Percentiles rank a stretch among this genome's conserved stretches.
These are phyloP conservation scores for Carassius carassius DNA, from an alignment of 2,113 vertebrate species.

Conservation along the genomic window DNA sequence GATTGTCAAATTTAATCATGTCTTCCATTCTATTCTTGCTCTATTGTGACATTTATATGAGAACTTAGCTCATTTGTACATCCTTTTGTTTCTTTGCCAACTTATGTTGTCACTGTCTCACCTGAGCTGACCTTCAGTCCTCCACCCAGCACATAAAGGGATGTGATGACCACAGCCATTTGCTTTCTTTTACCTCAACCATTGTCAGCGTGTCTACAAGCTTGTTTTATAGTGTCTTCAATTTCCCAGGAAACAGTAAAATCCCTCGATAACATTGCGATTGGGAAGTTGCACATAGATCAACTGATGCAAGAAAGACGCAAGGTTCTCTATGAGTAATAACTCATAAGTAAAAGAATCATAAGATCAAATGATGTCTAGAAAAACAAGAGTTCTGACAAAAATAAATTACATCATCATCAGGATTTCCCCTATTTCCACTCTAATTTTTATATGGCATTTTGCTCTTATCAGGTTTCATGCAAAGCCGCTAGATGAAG, in stretches of 20 bases:
- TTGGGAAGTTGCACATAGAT: constrained; percentile 32
- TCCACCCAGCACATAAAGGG: neutral
- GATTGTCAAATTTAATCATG: neutral
- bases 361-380: constrained; percentile 12
- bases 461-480: constrained; percentile 40
- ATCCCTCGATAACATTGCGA: constrained; percentile 15
- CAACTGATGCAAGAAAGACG: constrained; percentile 47
- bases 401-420: constrained; percentile 31
- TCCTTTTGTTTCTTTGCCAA: neutral
- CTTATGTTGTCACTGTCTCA: constrained; percentile 9
- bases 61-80: neutral
- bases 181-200: constrained; percentile 5
- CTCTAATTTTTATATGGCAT: constrained; percentile 11
- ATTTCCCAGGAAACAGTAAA: constrained; percentile 13
- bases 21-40: neutral
- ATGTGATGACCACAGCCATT: constrained; percentile 1
- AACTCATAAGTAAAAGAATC: constrained; percentile 15
- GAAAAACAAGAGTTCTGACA: constrained; percentile 28
- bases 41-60: neutral
- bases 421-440: constrained; percentile 26
- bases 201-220: neutral
- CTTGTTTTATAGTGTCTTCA: constrained; percentile 5
- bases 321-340: constrained; percentile 36
- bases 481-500: constrained; percentile 40
- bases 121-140: constrained; percentile 27